Percentiles rank a stretch among this genome's conserved stretches.
Conservation (phyloP, 64 coral and sea anemone species). For the Platygyra sinensis region DNA sequence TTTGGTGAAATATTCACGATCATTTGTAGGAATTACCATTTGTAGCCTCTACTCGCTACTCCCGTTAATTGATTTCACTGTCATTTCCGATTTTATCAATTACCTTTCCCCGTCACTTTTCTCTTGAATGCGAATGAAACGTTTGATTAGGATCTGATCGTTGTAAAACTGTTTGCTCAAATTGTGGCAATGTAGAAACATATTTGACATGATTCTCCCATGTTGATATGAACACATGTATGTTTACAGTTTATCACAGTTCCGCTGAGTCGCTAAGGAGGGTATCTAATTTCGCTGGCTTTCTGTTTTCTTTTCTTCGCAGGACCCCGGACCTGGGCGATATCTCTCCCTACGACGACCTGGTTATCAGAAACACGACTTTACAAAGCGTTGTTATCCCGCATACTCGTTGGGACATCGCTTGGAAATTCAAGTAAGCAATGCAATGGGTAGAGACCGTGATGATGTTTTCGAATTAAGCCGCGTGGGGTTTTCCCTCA, state of each 20-base stretch:
- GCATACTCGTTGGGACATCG: constrained; percentile 86
- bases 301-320: background rate
- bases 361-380: constrained; percentile 73
- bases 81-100: background rate
- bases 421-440: background rate
- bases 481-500: background rate
- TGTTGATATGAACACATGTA: background rate
- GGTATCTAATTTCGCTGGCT: background rate
- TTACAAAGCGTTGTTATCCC: constrained; percentile 61
- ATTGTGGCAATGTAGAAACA: background rate
- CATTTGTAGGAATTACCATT: no score
- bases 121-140: background rate
- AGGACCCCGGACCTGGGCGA: constrained; percentile 91
- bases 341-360: constrained; percentile 87
- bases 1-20: background rate
- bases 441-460: background rate
- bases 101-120: background rate
- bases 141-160: background rate
- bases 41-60: background rate
- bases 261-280: background rate
- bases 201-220: background rate
- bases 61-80: constrained; percentile 20
- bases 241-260: background rate
- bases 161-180: background rate
- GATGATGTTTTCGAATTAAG: background rate